Conservation (phyloP, 2,113 vertebrate genomes). For the Dipodomys merriami region DNA sequence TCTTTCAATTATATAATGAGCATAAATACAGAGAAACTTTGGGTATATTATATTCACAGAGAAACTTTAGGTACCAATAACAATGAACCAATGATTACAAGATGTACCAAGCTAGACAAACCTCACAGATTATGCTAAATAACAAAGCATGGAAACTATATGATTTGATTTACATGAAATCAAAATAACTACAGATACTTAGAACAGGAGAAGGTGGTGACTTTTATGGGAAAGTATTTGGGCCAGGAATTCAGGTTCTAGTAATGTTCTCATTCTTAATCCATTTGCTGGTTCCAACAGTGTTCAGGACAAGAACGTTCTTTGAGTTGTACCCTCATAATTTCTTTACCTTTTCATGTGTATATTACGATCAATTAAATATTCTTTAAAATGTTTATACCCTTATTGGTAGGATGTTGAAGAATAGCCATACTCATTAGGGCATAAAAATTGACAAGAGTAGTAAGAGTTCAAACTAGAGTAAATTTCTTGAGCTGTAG, state of each 20-base stretch:
- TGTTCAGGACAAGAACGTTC: background rate
- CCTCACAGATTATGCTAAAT: background rate
- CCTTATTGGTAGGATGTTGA: background rate
- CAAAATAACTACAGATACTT: background rate
- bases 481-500: background rate
- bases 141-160: background rate
- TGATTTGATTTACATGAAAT: background rate
- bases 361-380: background rate
- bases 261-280: background rate
- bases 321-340: background rate
- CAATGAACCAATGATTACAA: background rate
- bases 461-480: background rate
- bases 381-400: background rate
- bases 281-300: background rate
- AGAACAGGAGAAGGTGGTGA: background rate
- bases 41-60: background rate
- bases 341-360: background rate
- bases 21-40: background rate
- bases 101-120: background rate
- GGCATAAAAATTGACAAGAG: background rate
- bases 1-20: background rate
- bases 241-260: accelerated
- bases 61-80: background rate
- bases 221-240: background rate
- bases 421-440: background rate